Evolutionary conservation across 2,113 vertebrate species (phyloP).

Genomic region (Chrysochloris asiatica): DNA sequence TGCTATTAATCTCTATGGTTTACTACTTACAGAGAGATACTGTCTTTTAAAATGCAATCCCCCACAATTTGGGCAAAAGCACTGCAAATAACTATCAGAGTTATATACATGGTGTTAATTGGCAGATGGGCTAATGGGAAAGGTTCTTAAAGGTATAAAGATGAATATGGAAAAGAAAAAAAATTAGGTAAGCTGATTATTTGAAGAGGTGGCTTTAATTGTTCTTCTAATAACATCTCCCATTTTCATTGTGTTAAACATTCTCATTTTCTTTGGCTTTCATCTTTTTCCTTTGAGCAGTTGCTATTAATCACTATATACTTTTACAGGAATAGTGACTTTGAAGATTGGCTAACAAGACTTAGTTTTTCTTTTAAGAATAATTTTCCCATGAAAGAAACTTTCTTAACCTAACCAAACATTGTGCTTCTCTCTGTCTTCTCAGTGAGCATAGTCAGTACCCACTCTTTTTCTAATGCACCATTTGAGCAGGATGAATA

Average conservation of each 20-base stretch:
- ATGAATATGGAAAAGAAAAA: neutral
- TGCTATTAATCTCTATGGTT: constrained; percentile 40
- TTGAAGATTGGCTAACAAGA: constrained; percentile 5
- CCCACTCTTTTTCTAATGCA: constrained; percentile 1
- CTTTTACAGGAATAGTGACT: constrained; percentile 32
- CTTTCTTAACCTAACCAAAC: neutral
- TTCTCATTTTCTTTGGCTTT: constrained; percentile 32
- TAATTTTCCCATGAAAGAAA: constrained; percentile 44
- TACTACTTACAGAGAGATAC: neutral
- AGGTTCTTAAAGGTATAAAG: neutral
- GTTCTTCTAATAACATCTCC: neutral
- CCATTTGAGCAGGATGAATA: neutral
- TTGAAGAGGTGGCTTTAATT: neutral
- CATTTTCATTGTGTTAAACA: neutral
- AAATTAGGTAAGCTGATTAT: neutral
- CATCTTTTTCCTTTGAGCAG: constrained; percentile 34
- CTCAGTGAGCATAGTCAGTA: neutral
- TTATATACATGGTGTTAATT: neutral
- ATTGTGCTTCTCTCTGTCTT: constrained; percentile 7
- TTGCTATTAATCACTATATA: constrained; percentile 3
- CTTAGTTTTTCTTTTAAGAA: constrained; percentile 50
- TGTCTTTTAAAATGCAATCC: constrained; percentile 33
- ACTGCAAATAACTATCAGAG: neutral
- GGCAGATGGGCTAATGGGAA: neutral
- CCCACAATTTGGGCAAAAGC: neutral